Evolutionary conservation across 2,888 invertebrate genomes (phyloP).

Genomic region (Isoperla grammatica): DNA sequence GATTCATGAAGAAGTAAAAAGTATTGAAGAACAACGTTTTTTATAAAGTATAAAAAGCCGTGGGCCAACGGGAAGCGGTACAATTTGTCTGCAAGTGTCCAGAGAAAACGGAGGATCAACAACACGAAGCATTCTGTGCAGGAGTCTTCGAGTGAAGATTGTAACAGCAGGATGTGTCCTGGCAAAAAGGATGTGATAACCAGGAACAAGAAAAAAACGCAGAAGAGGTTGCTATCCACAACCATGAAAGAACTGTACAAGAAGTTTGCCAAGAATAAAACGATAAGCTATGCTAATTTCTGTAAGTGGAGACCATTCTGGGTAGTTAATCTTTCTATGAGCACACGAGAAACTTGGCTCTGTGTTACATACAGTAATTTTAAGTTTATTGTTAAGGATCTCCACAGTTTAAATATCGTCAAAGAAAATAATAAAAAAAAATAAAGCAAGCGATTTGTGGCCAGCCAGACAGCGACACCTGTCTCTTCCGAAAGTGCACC

Average conservation of each 20-base stretch:
- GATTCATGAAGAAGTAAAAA: not conserved
- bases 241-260: conserved; percentile 25
- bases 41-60: not conserved
- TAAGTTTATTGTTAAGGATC: conserved; percentile 21
- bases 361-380: conserved; percentile 29
- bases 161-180: not conserved
- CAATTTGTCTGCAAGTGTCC: not conserved
- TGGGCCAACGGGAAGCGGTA: not conserved
- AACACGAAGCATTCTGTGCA: not conserved
- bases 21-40: not conserved
- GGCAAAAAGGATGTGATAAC: not conserved
- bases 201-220: not conserved
- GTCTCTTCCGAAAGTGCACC: conserved; percentile 1
- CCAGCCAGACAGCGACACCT: conserved; percentile 20
- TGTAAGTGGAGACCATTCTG: conserved; percentile 30
- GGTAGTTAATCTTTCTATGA: conserved; percentile 26
- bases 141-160: not conserved
- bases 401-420: conserved; percentile 22
- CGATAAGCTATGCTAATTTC: conserved; percentile 27
- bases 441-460: conserved; percentile 24
- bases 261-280: conserved; percentile 23
- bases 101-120: not conserved
- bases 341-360: conserved; percentile 29
- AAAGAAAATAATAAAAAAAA: conserved; percentile 3
- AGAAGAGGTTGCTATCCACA: not conserved